Base-by-base conservation (phyloP, 2,797 vertebrate species). In the Yasuhikotakia modesta region DNA sequence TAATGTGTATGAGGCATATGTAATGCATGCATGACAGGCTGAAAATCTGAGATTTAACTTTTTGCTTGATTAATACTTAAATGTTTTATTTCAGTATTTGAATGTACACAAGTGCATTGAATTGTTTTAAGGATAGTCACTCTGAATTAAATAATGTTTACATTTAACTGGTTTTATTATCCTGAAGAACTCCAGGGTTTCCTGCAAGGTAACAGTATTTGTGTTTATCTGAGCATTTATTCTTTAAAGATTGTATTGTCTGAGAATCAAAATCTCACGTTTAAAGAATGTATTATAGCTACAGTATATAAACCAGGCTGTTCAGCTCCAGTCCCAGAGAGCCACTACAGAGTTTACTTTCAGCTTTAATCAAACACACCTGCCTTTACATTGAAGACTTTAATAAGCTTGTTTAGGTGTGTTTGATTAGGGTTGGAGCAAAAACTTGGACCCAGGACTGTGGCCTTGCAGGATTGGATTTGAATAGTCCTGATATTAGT, bases 131-230 rank as follows among this genome's bases (percentile, higher is more conserved):
- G n/a, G n/a, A n/a, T n/a, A n/a, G n/a, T n/a, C n/a, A n/a, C 13
- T 30, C 21, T 50, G 6, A 22, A 58, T 53, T 17, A 45, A 43
- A 45, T 17, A 78, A 50, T 75, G 58, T 12, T 63, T 17, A 57
- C 63, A 67, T 75, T 55, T 12, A 57, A 73, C 22, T 74, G 45
- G 22, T 69, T 63, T 30, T 45, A 46, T 70, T 65, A 22, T 70
- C 50, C 74, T 57, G 60, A 64, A 72, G 76, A 81, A 64, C 52
- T 52, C 55, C 57, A 53, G 12, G 65, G 45, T 65, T 35, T 72
- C 27, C 73, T 66, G 39, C 32, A 53, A 67, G 77, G 73, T 84
- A 77, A 57, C 63, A 27, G 16, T 70, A 60, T 76, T 66, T 55
- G 50, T 17, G 35, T 24, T 55, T n/a, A 39, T 48, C 27, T 74